Base-by-base conservation (phyloP, 1,140 invertebrate species). In the Euwallacea fornicatus region DNA sequence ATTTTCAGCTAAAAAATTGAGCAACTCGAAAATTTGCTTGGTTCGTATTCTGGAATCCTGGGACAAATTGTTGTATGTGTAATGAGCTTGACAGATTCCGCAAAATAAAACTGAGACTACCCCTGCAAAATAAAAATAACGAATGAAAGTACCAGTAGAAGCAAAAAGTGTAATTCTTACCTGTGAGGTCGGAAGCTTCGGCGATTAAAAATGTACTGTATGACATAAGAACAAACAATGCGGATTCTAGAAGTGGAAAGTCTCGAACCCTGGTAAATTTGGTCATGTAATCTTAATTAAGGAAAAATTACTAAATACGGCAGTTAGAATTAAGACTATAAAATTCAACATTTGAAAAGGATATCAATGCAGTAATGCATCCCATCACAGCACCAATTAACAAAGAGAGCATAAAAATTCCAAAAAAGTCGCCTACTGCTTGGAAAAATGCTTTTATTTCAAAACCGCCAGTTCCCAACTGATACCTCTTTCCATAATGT, bases 61-160 rank as follows among this genome's bases (percentile, higher is more conserved):
- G 2, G 96, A 98, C 41, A 99, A 83, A 83, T 99, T 99, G 83
- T 98, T 98, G 84, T 95, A 98, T 0, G 98, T 99, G 80, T 99
- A 99, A 85, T 99, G 98, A 47, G 98, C 98, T 84, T 99, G 98
- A 78, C 95, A 98, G 75, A 99, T 99, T 33, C 97, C 97, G 85
- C 97, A 99, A 83, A 99, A 99, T 59, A 99, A 81, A 0, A 99
- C 96, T 71, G 97, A 94, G 11, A 98, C 96, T 43, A 97, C 94
- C 63, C 94, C 93, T 93, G 82, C 50, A 85, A 77, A 67, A 11
- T 56, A 69, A 15, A n/a, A 63, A 63, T 2, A 58, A 58, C 6
- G 7, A 58, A 56, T 55, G 11, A 56, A 10, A 59, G 43, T 4
- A 6, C 33, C 6, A 58, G 11, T 65, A 42, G 1, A 33, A 4